Evolutionary conservation across 2,888 invertebrate genomes (phyloP).

Genomic region (Tribolium freemani): DNA sequence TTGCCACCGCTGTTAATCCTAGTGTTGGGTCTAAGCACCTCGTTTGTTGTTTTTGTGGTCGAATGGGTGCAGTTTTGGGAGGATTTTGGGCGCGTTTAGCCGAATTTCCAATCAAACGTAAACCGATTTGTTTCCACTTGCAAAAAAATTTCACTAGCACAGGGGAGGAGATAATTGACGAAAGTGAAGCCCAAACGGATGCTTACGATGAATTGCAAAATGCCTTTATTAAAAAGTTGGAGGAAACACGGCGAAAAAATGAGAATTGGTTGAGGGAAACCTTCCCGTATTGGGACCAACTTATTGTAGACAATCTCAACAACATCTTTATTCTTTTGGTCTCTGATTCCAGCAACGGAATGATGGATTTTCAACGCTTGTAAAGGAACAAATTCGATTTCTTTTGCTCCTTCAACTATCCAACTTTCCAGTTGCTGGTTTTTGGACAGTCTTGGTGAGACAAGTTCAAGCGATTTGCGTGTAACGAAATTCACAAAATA

Average conservation of each 20-base stretch:
- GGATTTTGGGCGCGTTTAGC: background rate
- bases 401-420: slow-evolving; percentile 68
- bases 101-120: slow-evolving; percentile 15
- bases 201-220: slow-evolving; percentile 13
- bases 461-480: slow-evolving; percentile 68
- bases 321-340: slow-evolving; percentile 72
- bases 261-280: slow-evolving; percentile 52
- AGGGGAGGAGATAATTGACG: slow-evolving; percentile 7
- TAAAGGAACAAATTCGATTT: background rate
- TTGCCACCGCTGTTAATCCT: slow-evolving; percentile 10
- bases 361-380: slow-evolving; percentile 69
- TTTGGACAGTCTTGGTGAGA: slow-evolving; percentile 67
- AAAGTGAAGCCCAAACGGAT: background rate
- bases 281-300: slow-evolving; percentile 74
- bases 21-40: background rate
- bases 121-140: slow-evolving; percentile 19
- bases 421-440: slow-evolving; percentile 19
- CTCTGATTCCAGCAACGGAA: slow-evolving; percentile 71
- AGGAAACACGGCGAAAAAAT: background rate
- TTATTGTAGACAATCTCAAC: slow-evolving; percentile 73
- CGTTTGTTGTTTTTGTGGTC: background rate
- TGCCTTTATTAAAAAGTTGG: slow-evolving; percentile 5
- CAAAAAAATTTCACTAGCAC: slow-evolving; percentile 23
- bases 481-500: slow-evolving; percentile 70
- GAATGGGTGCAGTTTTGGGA: slow-evolving; percentile 1